A percentile compares a stretch with the other conserved stretches of the same genome.
phyloP scores from a whole-genome alignment of 2,888 invertebrate species.

The Theristus sp. region DNA sequence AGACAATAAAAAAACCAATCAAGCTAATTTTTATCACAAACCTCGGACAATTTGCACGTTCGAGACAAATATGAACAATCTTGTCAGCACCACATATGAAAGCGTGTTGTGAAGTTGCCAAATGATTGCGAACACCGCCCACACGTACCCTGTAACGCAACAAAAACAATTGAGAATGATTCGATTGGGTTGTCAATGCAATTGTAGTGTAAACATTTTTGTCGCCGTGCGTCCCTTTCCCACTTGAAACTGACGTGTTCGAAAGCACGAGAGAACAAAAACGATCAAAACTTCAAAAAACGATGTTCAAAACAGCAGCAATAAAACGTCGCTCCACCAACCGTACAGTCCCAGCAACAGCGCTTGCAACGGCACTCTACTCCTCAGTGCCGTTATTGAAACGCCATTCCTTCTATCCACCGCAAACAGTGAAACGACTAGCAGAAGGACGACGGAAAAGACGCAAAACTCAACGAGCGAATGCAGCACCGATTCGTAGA shows the following conservation, averaged over 20 bases:
- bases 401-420: no score
- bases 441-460: slow-evolving; percentile 9
- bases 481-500: slow-evolving; percentile 18
- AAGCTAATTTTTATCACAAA: slow-evolving; percentile 5
- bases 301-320: neutral
- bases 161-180: no score
- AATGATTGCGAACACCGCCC: slow-evolving; percentile 20
- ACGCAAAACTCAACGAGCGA: slow-evolving; percentile 9
- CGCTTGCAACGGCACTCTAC: neutral
- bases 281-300: no score
- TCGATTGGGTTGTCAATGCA: no score
- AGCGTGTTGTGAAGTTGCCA: slow-evolving; percentile 16
- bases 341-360: neutral
- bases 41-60: slow-evolving; percentile 22
- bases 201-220: no score
- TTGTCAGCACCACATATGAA: slow-evolving; percentile 15
- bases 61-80: slow-evolving; percentile 25
- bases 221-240: no score
- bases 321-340: neutral
- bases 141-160: slow-evolving; percentile 18
- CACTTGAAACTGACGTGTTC: no score
- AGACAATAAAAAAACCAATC: no score
- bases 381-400: neutral
- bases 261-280: no score
- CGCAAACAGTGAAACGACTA: no score